Evolutionary conservation across 2,888 invertebrate species (phyloP).

Genomic region (Coelogynopora nodosa): DNA sequence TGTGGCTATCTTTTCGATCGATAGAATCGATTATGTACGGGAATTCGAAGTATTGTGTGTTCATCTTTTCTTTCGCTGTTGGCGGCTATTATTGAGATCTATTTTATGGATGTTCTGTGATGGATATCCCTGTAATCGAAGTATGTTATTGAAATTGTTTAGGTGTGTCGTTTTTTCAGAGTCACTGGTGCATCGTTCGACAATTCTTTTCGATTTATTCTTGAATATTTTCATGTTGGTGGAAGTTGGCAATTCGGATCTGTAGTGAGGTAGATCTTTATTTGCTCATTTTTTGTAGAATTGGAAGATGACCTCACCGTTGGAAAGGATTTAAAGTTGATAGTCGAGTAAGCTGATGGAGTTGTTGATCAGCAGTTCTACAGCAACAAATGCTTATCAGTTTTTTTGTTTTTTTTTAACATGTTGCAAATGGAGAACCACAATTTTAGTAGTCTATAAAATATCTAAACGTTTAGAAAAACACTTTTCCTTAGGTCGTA

Average conservation of each 20-base stretch:
- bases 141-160: neutral
- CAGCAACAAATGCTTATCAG: neutral
- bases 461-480: no score
- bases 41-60: conserved; percentile 3
- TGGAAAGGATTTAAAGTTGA: no score
- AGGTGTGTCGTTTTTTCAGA: neutral
- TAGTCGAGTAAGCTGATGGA: no score
- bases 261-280: no score
- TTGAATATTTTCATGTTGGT: neutral
- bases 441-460: no score
- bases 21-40: neutral
- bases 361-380: no score
- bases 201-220: neutral
- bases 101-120: neutral
- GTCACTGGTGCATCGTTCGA: neutral
- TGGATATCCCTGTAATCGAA: neutral
- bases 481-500: no score
- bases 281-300: no score
- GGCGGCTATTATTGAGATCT: neutral
- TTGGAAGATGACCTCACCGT: no score
- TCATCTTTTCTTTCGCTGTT: neutral
- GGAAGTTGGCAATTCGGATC: no score
- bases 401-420: neutral
- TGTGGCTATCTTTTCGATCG: neutral
- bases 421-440: neutral